Conservation (phyloP, 2,797 vertebrate genomes). For the Hoplostethus mediterraneus region DNA sequence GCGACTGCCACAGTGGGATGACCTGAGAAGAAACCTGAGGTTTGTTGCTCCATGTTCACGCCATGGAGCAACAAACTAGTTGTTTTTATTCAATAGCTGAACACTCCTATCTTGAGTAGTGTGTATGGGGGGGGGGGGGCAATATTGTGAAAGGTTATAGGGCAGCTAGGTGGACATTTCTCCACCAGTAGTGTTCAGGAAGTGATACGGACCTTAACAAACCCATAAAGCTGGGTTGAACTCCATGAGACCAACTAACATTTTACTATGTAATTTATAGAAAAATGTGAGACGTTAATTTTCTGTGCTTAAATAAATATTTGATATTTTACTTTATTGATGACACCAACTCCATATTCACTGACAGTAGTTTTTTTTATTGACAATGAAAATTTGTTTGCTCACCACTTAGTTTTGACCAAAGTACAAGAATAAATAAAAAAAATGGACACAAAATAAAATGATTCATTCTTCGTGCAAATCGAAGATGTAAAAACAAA, state of each 20-base stretch:
- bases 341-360: conserved; percentile 26
- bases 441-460: conserved; percentile 87
- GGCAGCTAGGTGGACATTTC: not conserved
- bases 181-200: not conserved
- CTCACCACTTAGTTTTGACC: conserved; percentile 94
- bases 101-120: not conserved
- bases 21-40: not conserved
- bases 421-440: conserved; percentile 87
- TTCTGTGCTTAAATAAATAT: not conserved
- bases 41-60: no score
- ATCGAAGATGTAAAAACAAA: conserved; percentile 82
- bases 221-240: not conserved
- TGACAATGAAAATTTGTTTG: conserved; percentile 92
- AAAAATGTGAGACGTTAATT: not conserved
- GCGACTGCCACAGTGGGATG: conserved; percentile 4
- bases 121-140: not conserved
- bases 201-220: not conserved
- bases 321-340: no score
- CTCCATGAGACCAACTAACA: not conserved
- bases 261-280: not conserved
- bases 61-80: not conserved
- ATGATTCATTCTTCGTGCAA: conserved; percentile 92
- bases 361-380: conserved; percentile 86
- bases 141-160: not conserved
- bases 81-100: not conserved